Percentiles rank a stretch among this genome's conserved stretches.
Conservation (phyloP, 2,113 vertebrate species). For the Alethe diademata region DNA sequence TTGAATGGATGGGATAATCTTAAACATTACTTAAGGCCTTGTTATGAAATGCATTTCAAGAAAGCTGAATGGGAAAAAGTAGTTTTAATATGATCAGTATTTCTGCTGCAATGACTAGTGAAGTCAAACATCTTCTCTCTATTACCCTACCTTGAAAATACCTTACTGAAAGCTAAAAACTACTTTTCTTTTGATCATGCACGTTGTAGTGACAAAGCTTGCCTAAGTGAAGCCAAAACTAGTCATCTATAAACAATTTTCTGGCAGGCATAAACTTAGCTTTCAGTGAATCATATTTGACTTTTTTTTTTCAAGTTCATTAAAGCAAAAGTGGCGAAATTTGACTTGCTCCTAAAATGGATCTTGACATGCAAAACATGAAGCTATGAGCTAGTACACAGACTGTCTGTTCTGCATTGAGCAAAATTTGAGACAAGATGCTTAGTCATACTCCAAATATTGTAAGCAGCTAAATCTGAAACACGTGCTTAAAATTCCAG, state of each 20-base stretch:
- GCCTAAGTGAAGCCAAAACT: not conserved
- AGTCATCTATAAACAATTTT: not conserved
- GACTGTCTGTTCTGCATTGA: conserved; percentile 30
- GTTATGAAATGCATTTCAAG: not conserved
- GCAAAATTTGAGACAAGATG: conserved; percentile 52
- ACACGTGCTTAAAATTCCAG: conserved; percentile 68
- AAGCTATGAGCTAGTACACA: not conserved
- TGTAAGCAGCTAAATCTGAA: conserved; percentile 60
- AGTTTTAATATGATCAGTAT: not conserved
- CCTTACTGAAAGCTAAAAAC: not conserved
- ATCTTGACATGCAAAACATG: not conserved
- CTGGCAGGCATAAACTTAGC: not conserved
- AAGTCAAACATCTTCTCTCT: not conserved
- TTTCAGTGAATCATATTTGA: not conserved
- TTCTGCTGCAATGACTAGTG: not conserved
- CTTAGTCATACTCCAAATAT: conserved; percentile 68
- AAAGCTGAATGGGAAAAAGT: not conserved
- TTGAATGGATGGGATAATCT: not conserved
- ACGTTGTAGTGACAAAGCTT: not conserved
- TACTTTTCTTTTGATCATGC: not conserved
- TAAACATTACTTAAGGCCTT: not conserved
- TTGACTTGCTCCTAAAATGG: not conserved
- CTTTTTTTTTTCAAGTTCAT: not conserved
- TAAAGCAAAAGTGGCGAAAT: not conserved
- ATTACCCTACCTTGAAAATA: not conserved